Evolutionary conservation across 2,888 invertebrate genomes (phyloP).

Genomic region (Kryphioiulus occultus): DNA sequence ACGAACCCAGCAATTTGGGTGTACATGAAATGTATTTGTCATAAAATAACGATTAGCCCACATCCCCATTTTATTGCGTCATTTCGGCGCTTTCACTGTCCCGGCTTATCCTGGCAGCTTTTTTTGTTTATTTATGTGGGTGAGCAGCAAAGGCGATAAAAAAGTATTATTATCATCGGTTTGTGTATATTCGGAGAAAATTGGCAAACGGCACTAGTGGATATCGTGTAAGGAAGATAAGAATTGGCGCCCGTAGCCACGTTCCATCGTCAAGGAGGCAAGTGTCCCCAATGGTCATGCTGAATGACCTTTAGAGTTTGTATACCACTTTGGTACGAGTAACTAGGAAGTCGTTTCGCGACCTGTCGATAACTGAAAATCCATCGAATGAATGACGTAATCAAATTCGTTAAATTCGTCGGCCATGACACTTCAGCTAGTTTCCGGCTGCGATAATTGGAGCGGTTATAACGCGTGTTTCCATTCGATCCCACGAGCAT

Average conservation of each 20-base stretch:
- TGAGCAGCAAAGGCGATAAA: not conserved
- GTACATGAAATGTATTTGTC: not conserved
- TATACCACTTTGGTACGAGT: not conserved
- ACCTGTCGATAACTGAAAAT: not conserved
- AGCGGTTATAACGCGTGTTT: not conserved
- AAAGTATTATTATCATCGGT: not conserved
- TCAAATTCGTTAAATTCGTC: too few species aligned
- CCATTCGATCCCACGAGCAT: not conserved
- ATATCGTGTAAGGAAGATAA: not conserved
- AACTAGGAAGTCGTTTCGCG: not conserved
- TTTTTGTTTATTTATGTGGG: constrained; percentile 10
- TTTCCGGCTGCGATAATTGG: not conserved
- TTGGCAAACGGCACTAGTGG: not conserved
- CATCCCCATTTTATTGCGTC: not conserved
- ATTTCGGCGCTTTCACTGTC: not conserved
- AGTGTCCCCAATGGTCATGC: not conserved
- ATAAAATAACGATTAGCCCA: not conserved
- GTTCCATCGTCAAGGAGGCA: not conserved
- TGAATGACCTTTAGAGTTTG: not conserved
- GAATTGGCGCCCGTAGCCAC: not conserved
- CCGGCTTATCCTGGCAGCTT: not conserved
- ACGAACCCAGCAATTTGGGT: not conserved
- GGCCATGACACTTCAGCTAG: too few species aligned
- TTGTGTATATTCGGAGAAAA: not conserved
- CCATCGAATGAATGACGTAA: not conserved